Base-by-base conservation (phyloP, 2,113 vertebrate genomes). In the Mormoops blainvillei region DNA sequence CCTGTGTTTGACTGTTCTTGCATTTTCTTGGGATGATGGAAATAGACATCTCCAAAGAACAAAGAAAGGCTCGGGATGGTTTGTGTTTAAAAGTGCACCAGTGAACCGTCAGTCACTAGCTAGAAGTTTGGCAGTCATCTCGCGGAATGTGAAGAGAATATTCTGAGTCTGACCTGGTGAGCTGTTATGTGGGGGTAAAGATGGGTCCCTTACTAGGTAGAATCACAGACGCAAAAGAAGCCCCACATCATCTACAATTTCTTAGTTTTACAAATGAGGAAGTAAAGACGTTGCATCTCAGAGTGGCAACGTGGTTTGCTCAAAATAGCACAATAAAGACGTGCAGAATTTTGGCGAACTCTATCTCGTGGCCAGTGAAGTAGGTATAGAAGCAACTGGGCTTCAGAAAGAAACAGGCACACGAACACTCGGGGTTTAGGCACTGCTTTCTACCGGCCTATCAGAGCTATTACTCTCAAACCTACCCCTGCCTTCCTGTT, bases 1-100 rank as follows among this genome's bases (percentile, higher is more conserved):
- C 98, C 98, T 98, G 98, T 97, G 77, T 96, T 96, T 97, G 94
- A 84, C 97, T 98, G 86, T 91, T 97, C 48, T 96, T 97, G 93
- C 94, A 97, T 94, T 98, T 97, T 98, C 87, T 98, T 93, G 94
- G 93, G 89, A 92, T 95, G 89, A 96, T 26, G 12, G 97, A 97
- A 94, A 93, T 91, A 97, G 97, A 93, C 91, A 94, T 96, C 70
- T 89, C 68, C 15, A 90, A 91, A 93, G 91, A 83, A 98, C 97
- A 98, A 98, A 98, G 96, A 91, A 95, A 98, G 91, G 43, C 97
- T 95, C 43, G 38, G 95, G 91, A 96, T 98, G 96, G 97, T 98
- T 98, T 98, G 77, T 93, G 88, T 98, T 98, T 98, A 95, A 98
- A 97, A 96, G 94, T 70, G 2, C 5, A 68, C 97, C 81, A 96